phyloP scores from a whole-genome alignment of 1,140 invertebrate species.

The Phenacoccus solenopsis region DNA sequence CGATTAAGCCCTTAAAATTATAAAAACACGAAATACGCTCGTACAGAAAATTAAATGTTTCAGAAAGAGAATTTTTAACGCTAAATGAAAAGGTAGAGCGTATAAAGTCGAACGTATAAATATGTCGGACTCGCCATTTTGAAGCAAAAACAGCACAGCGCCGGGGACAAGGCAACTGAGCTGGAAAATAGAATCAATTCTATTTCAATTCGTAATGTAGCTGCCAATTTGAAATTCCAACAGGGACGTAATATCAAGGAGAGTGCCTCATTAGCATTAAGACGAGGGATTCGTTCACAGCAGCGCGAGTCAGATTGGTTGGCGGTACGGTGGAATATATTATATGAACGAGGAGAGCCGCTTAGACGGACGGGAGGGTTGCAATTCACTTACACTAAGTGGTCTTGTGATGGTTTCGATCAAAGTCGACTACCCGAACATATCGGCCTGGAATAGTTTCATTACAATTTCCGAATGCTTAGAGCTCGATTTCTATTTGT shows the following conservation, averaged over 20 bases:
- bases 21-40: no score
- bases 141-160: no score
- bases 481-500: conserved; percentile 10
- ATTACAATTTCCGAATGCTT: conserved; percentile 14
- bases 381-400: conserved; percentile 16
- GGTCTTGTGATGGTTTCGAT: conserved; percentile 17
- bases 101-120: no score
- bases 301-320: background rate
- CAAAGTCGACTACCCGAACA: conserved; percentile 7
- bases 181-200: conserved; percentile 16
- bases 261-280: conserved; percentile 16
- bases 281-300: background rate
- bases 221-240: conserved; percentile 16
- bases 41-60: no score
- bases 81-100: no score
- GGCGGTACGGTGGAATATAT: background rate
- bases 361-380: no score
- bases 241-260: conserved; percentile 16
- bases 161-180: background rate
- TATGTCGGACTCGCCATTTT: no score
- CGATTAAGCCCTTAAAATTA: no score
- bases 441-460: conserved; percentile 4
- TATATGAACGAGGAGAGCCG: background rate
- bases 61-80: no score
- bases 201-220: conserved; percentile 18